Conservation (phyloP, 2,113 vertebrate genomes). For the Tringa solitaria region DNA sequence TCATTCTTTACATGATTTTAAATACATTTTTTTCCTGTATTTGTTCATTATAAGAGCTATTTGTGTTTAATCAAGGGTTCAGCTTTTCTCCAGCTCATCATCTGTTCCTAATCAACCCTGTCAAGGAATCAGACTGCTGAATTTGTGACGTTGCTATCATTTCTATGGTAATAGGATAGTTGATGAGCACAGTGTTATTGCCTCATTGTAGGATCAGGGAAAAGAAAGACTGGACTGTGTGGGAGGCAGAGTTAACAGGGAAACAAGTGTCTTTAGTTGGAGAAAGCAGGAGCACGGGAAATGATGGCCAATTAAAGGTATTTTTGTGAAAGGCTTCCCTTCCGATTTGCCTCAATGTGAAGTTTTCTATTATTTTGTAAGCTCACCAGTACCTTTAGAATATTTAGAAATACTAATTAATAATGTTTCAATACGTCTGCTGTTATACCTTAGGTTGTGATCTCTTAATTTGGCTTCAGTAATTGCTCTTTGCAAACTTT, state of each 20-base stretch:
- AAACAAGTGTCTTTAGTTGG: not conserved
- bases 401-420: not conserved
- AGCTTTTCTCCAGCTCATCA: slow-evolving; percentile 34
- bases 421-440: not conserved
- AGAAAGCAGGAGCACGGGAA: not conserved
- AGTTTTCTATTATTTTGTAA: not conserved
- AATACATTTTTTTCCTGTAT: not conserved
- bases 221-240: not conserved
- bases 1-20: not conserved
- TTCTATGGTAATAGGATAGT: slow-evolving; percentile 48
- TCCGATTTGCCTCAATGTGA: not conserved
- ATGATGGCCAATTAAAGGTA: slow-evolving; percentile 18
- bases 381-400: not conserved
- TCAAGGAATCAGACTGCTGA: slow-evolving; percentile 36
- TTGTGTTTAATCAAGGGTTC: slow-evolving; percentile 53
- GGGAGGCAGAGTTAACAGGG: not conserved
- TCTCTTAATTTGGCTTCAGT: not conserved
- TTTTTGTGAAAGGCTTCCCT: not conserved
- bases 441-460: not conserved
- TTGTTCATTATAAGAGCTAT: slow-evolving; percentile 23
- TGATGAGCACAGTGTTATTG: slow-evolving; percentile 20
- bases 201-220: not conserved
- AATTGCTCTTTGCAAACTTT: not conserved
- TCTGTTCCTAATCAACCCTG: slow-evolving; percentile 53
- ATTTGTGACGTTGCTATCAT: slow-evolving; percentile 41